Percentiles rank a stretch among this genome's conserved stretches.
Evolutionary conservation across 2,113 vertebrate species (phyloP).

Genomic region (Sinocyclocheilus anophthalmus): DNA sequence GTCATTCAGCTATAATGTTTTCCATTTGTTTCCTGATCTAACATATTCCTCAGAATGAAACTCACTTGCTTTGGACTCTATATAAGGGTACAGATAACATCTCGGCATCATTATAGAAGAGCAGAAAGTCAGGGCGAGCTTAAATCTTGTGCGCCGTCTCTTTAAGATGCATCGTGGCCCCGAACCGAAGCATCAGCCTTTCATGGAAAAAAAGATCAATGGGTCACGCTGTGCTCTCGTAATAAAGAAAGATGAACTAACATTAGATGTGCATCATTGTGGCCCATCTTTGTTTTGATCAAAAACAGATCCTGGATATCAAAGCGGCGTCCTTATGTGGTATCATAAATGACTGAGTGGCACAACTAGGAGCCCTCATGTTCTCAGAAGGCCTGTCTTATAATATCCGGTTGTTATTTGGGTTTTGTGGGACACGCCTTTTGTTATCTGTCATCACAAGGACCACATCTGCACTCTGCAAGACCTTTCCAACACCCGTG

Average conservation of each 20-base stretch:
- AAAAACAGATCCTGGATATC: constrained; percentile 62
- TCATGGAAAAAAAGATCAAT: constrained; percentile 67
- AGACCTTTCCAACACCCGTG: too few species aligned
- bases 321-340: constrained; percentile 60
- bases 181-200: constrained; percentile 28
- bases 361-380: constrained; percentile 52
- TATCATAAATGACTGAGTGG: constrained; percentile 53
- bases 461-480: constrained; percentile 14
- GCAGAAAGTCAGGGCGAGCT: constrained; percentile 24
- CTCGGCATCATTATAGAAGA: neutral
- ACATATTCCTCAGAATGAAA: constrained; percentile 25
- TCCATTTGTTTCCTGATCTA: neutral
- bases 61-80: constrained; percentile 25
- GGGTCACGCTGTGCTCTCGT: constrained; percentile 28
- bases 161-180: constrained; percentile 34
- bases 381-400: constrained; percentile 14
- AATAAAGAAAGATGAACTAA: constrained; percentile 54
- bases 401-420: constrained; percentile 40
- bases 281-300: constrained; percentile 57
- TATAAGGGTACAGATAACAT: constrained; percentile 29
- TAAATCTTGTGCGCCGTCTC: constrained; percentile 25
- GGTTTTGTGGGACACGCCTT: constrained; percentile 17
- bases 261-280: constrained; percentile 58
- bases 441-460: constrained; percentile 18
- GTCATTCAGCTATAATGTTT: constrained; percentile 54